A percentile compares a stretch with the other conserved stretches of the same genome.
These are phyloP conservation scores for Neotragus moschatus DNA, from an alignment of 2,113 vertebrate genomes.

Conservation along the genomic window DNA sequence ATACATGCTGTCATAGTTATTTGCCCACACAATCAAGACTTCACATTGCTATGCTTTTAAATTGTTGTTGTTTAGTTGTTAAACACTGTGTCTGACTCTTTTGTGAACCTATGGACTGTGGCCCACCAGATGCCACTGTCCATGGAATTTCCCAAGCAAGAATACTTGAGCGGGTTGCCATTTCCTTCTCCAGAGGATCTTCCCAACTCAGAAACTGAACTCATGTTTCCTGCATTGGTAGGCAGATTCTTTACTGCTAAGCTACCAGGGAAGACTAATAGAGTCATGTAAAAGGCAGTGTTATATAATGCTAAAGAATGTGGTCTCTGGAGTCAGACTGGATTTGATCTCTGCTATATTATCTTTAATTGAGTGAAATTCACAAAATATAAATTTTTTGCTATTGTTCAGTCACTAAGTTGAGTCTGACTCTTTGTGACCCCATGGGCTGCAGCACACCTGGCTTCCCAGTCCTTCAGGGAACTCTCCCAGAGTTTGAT, in stretches of 20 bases:
- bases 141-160: background rate
- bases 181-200: background rate
- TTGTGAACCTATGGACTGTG: background rate
- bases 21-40: background rate
- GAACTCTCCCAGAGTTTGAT: background rate
- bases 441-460: background rate
- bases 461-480: background rate
- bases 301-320: background rate
- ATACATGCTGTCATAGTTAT: background rate
- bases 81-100: background rate
- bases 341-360: background rate
- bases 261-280: background rate
- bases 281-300: background rate
- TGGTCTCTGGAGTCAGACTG: background rate
- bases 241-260: background rate
- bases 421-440: background rate
- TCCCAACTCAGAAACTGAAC: background rate
- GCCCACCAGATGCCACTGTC: background rate
- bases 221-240: background rate
- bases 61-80: background rate
- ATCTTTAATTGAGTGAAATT: background rate
- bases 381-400: background rate
- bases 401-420: background rate
- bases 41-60: background rate
- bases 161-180: background rate